phyloP scores from a whole-genome alignment of 2,113 vertebrate species.

The Pimephales promelas region DNA sequence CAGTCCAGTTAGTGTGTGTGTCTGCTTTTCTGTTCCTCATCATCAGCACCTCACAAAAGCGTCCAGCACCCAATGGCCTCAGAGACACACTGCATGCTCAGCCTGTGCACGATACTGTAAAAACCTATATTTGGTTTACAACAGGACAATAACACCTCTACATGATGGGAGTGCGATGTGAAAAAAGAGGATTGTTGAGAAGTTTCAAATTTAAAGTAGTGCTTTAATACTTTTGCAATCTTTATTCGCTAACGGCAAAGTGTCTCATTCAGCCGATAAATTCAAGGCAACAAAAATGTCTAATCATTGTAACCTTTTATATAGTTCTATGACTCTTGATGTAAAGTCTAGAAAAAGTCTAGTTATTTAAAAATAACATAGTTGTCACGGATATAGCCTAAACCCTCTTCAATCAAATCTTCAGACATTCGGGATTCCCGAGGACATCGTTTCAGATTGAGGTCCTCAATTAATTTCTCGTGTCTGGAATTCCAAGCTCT shows the following conservation, averaged over 20 bases:
- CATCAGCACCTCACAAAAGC: constrained; percentile 70
- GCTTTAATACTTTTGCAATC: no score
- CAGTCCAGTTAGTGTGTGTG: constrained; percentile 48
- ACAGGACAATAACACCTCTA: constrained; percentile 19
- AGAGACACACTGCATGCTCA: constrained; percentile 23
- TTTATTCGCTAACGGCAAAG: neutral
- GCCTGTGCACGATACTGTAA: neutral
- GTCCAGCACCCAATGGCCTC: constrained; percentile 49
- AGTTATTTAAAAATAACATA: no score
- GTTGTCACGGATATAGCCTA: no score
- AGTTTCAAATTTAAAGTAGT: neutral
- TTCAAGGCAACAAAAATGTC: neutral
- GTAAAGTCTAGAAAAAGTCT: neutral
- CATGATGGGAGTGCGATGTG: neutral
- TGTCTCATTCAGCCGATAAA: neutral
- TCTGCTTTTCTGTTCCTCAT: constrained; percentile 63
- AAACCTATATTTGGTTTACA: constrained; percentile 40
- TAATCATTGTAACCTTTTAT: neutral
- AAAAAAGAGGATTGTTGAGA: neutral
- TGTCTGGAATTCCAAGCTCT: no score
- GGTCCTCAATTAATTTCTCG: no score
- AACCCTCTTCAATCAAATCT: no score
- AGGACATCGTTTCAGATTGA: no score
- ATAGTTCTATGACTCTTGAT: neutral
- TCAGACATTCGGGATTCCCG: no score